Base-by-base conservation (phyloP, 2,113 vertebrate species). In the Pan troglodytes region DNA sequence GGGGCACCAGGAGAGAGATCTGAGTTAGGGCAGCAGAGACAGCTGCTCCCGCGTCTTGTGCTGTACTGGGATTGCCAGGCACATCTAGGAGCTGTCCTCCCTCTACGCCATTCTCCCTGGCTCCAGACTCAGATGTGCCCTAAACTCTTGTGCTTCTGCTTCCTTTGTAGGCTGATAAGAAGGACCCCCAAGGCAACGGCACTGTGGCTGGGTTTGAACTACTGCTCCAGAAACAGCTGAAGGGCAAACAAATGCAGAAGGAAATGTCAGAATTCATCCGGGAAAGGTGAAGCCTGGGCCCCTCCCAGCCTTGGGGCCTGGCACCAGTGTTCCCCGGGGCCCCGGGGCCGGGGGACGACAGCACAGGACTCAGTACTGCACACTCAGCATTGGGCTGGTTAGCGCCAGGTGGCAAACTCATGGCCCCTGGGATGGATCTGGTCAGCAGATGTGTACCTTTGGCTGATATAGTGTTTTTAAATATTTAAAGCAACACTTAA, bases 161-260 rank as follows among this genome's bases (percentile, higher is more conserved):
- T 97, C 95, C 94, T 57, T 98, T 98, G 11, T 90, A 99, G 99
- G 98, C 99, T 22, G 99, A 99, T 98, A 99, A 99, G 98, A 99
- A 99, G 98, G 99, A 99, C 95, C 98, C 99, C 0, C 99, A 99
- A 98, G 99, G 99, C 80, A 99, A 99, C 32, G 98, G 99, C 81
- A 99, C 98, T 0, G 98, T 99, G 96, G 99, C 99, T 0, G 99
- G 99, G 30, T 99, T 99, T 93, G 99, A 99, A 98, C 99, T 99
- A 52, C 98, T 99, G 96, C 99, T 99, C 43, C 99, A 99, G 90
- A 99, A 99, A 95, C 99, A 99, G 95, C 98, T 99, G 94, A 99
- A 99, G 98, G 99, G 99, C 94, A 99, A 99, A 94, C 99, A 99
- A 98, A 99, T 99, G 99, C 99, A 99, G 98, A 99, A 99, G 96